Evolutionary conservation across 2,797 vertebrate species (phyloP).

Genomic region (Myiotriccus ornatus): DNA sequence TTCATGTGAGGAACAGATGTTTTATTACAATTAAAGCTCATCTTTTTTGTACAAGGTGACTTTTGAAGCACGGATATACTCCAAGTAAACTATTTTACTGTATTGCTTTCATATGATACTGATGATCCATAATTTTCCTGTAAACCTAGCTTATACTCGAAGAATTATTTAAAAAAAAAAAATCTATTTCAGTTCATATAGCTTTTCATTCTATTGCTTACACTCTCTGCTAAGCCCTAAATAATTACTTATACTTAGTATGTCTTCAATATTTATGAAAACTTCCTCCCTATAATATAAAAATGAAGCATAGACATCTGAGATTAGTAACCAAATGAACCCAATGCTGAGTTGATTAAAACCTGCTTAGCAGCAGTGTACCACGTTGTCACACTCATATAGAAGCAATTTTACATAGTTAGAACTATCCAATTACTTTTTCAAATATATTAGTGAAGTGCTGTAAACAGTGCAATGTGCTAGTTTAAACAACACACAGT

Average conservation of each 20-base stretch:
- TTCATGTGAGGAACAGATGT: constrained; percentile 40
- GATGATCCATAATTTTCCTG: constrained; percentile 8
- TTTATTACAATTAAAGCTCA: constrained; percentile 53
- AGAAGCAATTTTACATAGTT: constrained; percentile 52
- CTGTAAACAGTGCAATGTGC: constrained; percentile 33
- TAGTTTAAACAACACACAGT: constrained; percentile 23
- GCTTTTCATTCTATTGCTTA: constrained; percentile 16
- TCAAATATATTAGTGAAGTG: constrained; percentile 48
- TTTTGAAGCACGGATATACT: background rate
- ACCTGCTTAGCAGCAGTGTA: constrained; percentile 17
- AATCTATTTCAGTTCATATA: background rate
- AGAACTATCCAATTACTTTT: constrained; percentile 62
- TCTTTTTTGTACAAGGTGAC: constrained; percentile 45
- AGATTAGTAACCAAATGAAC: constrained; percentile 64
- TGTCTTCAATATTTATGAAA: constrained; percentile 53
- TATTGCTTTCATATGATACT: background rate
- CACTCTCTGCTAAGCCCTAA: constrained; percentile 18
- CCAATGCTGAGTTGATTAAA: constrained; percentile 63
- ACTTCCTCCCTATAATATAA: background rate
- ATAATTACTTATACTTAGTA: constrained; percentile 47
- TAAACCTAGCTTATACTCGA: background rate
- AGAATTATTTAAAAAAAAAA: background rate
- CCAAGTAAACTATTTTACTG: constrained; percentile 30
- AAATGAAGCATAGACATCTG: constrained; percentile 45
- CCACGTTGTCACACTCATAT: background rate